Conservation (phyloP, 2,888 invertebrate genomes). For the Palloptera scutellata region DNA sequence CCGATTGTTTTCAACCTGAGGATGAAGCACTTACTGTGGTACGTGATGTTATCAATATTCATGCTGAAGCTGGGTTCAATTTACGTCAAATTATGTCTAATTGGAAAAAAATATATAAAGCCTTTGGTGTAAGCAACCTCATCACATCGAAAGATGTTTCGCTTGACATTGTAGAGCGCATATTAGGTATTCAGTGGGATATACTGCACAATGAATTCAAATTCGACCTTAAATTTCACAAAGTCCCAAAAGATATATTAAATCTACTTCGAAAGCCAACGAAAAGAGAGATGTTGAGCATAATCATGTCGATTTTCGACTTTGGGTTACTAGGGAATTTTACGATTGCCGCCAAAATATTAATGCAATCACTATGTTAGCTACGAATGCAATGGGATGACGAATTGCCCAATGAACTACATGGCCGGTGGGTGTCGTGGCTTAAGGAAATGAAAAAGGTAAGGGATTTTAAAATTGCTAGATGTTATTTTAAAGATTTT, state of each 20-base stretch:
- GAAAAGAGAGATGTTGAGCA: background rate
- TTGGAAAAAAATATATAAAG: too few relatives aligned
- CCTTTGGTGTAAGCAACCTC: too few relatives aligned
- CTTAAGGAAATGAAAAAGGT: too few relatives aligned
- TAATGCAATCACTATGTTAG: too few relatives aligned
- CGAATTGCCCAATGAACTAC: too few relatives aligned
- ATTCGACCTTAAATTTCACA: background rate
- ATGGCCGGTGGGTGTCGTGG: too few relatives aligned
- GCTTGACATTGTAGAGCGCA: background rate
- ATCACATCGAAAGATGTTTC: too few relatives aligned
- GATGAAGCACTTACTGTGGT: constrained; percentile 24
- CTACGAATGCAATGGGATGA: too few relatives aligned
- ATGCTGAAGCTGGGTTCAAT: constrained; percentile 32
- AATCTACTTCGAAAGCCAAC: background rate
- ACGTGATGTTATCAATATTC: constrained; percentile 27
- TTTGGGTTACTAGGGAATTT: too few relatives aligned
- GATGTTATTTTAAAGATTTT: too few relatives aligned
- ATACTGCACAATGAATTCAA: background rate
- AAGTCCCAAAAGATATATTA: background rate
- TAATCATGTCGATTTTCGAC: background rate
- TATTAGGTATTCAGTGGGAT: background rate
- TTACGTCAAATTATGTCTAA: constrained; percentile 26
- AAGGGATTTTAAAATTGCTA: too few relatives aligned
- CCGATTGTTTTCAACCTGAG: constrained; percentile 29
- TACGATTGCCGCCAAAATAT: too few relatives aligned